Evolutionary conservation across 2,113 vertebrate genomes (phyloP).

Genomic region (Semnornis frantzii): DNA sequence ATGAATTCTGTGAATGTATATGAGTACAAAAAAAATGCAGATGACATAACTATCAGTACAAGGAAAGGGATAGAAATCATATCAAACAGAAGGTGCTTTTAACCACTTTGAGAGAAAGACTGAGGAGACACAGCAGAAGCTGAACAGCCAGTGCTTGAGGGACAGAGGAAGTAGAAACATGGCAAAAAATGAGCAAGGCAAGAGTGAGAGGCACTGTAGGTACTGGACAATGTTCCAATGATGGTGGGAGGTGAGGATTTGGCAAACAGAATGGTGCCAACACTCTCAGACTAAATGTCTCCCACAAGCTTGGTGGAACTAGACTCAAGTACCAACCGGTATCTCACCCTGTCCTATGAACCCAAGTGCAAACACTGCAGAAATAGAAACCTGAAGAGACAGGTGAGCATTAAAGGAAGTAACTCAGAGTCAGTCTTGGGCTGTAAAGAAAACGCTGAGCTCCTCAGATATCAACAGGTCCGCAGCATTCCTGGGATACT

Average conservation of each 20-base stretch:
- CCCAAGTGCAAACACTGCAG: not conserved
- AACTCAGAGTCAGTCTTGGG: not conserved
- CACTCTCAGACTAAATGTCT: not conserved
- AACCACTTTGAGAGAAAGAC: not conserved
- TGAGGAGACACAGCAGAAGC: not conserved
- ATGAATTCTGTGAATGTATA: too few species aligned
- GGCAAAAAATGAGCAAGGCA: not conserved
- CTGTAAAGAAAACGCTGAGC: not conserved
- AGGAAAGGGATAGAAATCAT: not conserved
- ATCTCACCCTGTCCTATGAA: not conserved
- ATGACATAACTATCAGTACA: not conserved
- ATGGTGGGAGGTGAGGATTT: not conserved
- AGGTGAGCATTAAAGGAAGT: not conserved
- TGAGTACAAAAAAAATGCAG: not conserved
- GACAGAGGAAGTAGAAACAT: not conserved
- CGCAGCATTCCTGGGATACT: not conserved
- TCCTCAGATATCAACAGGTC: not conserved
- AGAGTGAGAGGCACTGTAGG: not conserved
- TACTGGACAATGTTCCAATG: not conserved
- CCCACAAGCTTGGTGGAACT: not conserved
- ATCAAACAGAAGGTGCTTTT: not conserved
- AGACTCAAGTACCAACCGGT: not conserved
- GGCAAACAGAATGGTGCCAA: not conserved
- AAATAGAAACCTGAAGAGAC: not conserved
- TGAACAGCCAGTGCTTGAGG: not conserved